Evolutionary conservation across 2,797 vertebrate genomes (phyloP).

Genomic region (Sebastiscus tertius): DNA sequence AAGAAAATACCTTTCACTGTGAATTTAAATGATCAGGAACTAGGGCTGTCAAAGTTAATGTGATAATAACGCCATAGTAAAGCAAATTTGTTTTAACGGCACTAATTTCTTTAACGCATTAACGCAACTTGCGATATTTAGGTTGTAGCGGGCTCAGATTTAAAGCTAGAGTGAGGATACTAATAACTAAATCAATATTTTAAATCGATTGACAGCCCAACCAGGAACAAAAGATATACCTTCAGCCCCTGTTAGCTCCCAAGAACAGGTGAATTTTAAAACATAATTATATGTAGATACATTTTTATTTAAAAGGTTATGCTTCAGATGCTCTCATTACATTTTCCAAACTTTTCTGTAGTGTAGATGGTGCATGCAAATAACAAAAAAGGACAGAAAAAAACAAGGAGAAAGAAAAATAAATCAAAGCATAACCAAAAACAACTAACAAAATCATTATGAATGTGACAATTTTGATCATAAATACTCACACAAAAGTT

Average conservation of each 20-base stretch:
- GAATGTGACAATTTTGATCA: slow-evolving; percentile 32
- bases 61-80: too few species aligned
- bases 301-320: background rate
- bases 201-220: too few species aligned
- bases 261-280: background rate
- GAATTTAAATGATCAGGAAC: background rate
- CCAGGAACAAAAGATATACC: background rate
- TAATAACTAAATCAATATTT: too few species aligned
- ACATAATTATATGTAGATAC: background rate
- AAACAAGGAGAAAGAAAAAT: background rate
- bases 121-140: too few species aligned
- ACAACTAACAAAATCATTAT: background rate
- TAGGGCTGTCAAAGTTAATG: too few species aligned
- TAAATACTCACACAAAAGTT: slow-evolving; percentile 30
- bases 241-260: background rate
- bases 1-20: background rate
- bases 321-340: background rate
- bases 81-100: too few species aligned
- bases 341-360: background rate
- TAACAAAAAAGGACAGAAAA: background rate
- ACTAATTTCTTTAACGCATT: too few species aligned
- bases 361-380: background rate
- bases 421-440: background rate
- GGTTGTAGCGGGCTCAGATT: too few species aligned
- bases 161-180: too few species aligned